Evolutionary conservation across 2,888 invertebrate genomes (phyloP), one percentile per base, ranked within the genome.

Genomic region (Argynnis bischoffii): DNA sequence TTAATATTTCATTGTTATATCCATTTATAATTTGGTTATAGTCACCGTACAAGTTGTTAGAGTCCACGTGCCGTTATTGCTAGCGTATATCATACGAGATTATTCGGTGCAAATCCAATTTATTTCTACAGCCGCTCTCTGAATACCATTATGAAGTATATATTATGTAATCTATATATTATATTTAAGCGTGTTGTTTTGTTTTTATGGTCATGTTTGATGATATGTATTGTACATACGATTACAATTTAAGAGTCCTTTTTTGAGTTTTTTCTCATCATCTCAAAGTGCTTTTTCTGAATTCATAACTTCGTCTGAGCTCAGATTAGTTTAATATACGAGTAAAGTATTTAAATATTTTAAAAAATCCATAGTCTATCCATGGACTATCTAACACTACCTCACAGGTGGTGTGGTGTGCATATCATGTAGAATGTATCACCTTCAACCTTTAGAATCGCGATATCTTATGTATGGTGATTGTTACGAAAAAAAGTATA

Each of bases 1-100:
- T 41, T 41, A 55, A 26, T 57, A 15, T 26, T 13, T 47, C 47
- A 57, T 47, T 47, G 46, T 6, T 41, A 16, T 18, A 61, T 41
- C 16, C 8, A 53, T 63, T 63, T 53, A 54, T 54, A 63, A 21
- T 53, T 61, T 18, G 41, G 51, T 53, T 61, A 35, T 41, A 41
- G 35, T 41, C 35, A 41, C 35, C 35, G 50, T 53, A 50, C 31
- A 35, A 61, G 61, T 50, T 35, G 51, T 63, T 46, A 41, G 54
- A 54, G 54, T 41, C 61, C 18, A 63, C 53, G 41, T 46, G 13
- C 54, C 26, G 41, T 54, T 63, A 63, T 63, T 63, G 63, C 63
- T 54, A 53, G 53, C 63, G 54, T 63, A 63, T 46, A 47, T 63
- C 63, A 63, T 63, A 63, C 46, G 54, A 63, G 63, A 53, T 63